These are phyloP conservation scores for Andrena marginata DNA, from an alignment of 2,888 invertebrate genomes.

Conservation along the genomic window DNA sequence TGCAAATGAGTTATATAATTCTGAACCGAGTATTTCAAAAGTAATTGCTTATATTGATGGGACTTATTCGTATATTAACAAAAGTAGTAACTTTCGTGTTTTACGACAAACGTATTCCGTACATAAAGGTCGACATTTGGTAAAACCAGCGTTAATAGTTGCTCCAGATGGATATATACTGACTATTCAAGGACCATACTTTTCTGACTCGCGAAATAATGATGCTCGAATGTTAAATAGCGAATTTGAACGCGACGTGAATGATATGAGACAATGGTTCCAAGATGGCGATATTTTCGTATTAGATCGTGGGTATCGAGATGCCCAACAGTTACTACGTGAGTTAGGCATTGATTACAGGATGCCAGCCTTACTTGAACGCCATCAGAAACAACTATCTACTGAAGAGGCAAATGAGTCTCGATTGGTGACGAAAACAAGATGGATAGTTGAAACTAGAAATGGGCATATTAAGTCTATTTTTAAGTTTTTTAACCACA, in stretches of 20 bases:
- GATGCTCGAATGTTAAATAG: slow-evolving; percentile 58
- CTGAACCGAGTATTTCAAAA: background rate
- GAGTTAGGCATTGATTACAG: too few relatives aligned
- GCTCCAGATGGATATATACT: too few relatives aligned
- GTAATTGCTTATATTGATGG: slow-evolving; percentile 48
- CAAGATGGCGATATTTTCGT: too few relatives aligned
- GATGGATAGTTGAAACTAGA: slow-evolving; percentile 61
- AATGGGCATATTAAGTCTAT: slow-evolving; percentile 6
- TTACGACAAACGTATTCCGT: slow-evolving; percentile 35
- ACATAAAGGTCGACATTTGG: slow-evolving; percentile 53
- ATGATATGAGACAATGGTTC: slow-evolving; percentile 13
- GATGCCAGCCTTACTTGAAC: too few relatives aligned
- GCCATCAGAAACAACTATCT: too few relatives aligned
- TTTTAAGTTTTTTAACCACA: too few relatives aligned
- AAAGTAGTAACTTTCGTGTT: background rate
- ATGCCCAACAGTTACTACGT: too few relatives aligned
- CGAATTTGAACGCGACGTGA: too few relatives aligned
- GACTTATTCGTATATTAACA: background rate
- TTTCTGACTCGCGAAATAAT: slow-evolving; percentile 30
- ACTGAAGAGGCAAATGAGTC: background rate
- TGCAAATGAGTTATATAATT: too few relatives aligned
- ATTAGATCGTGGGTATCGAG: too few relatives aligned
- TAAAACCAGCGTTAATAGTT: slow-evolving; percentile 29
- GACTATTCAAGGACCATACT: slow-evolving; percentile 36
- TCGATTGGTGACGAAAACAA: slow-evolving; percentile 62